Percentiles rank a stretch among this genome's conserved stretches.
Conservation (phyloP, 1,140 invertebrate genomes). For the Bilobella aurantiaca region DNA sequence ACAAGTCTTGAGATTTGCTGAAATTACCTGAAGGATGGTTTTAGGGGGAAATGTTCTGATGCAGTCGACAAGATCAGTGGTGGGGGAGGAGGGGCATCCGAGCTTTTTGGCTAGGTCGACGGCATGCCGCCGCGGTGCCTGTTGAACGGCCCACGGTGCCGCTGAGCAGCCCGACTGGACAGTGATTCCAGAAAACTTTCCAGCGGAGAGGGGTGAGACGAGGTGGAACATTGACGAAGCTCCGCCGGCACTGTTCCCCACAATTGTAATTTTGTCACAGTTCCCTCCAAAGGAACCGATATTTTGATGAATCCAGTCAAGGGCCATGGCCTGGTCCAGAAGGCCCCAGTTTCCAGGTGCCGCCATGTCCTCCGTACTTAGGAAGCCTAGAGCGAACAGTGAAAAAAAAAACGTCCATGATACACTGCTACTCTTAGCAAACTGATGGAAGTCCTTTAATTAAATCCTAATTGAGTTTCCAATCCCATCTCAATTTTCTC, state of each 20-base stretch:
- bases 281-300: conserved; percentile 42
- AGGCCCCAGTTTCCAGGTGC: conserved; percentile 44
- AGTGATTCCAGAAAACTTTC: conserved; percentile 32
- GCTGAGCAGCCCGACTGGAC: conserved; percentile 32
- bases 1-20: too few relatives aligned
- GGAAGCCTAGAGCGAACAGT: conserved; percentile 37
- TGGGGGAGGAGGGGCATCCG: conserved; percentile 32
- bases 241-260: conserved; percentile 37
- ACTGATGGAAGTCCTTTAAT: neutral
- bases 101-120: conserved; percentile 36
- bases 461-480: neutral
- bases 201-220: conserved; percentile 32
- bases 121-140: conserved; percentile 35
- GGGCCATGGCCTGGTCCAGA: conserved; percentile 42
- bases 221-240: conserved; percentile 36
- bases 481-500: neutral
- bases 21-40: conserved; percentile 35
- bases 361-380: conserved; percentile 39
- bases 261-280: conserved; percentile 39
- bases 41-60: conserved; percentile 34
- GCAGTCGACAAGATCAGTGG: conserved; percentile 36
- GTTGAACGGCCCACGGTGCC: conserved; percentile 40
- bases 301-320: conserved; percentile 41
- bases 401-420: neutral
- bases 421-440: neutral